Conservation (phyloP, 2,888 invertebrate genomes). For the Nomada flava region DNA sequence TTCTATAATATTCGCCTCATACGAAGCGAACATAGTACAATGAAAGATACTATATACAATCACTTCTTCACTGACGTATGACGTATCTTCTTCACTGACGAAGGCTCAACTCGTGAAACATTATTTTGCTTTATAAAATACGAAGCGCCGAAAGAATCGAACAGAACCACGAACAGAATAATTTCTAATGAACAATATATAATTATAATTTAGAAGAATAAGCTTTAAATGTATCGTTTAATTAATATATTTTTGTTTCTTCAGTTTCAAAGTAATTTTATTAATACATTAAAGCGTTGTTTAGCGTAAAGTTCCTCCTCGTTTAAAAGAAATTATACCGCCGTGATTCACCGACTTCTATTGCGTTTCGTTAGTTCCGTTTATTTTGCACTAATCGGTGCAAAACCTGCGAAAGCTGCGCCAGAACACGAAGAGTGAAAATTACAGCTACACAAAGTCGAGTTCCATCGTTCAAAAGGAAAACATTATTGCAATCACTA, state of each 20-base stretch:
- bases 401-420: neutral
- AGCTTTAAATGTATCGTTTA: neutral
- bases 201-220: neutral
- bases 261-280: neutral
- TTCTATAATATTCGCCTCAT: slow-evolving; percentile 25
- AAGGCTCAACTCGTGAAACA: slow-evolving; percentile 1
- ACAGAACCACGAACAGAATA: neutral
- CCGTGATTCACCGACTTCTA: neutral
- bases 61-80: slow-evolving; percentile 4
- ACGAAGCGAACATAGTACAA: slow-evolving; percentile 20
- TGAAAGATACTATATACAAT: slow-evolving; percentile 26
- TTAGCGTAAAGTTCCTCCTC: neutral
- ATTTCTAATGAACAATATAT: neutral
- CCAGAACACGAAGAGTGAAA: slow-evolving; percentile 1
- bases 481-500: slow-evolving; percentile 11
- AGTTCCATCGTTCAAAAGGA: neutral
- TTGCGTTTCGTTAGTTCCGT: neutral
- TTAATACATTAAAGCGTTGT: neutral
- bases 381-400: neutral
- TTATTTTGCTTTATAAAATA: slow-evolving; percentile 3
- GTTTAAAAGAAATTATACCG: neutral
- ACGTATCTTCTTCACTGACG: neutral
- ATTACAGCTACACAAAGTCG: slow-evolving; percentile 17
- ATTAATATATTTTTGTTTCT: neutral
- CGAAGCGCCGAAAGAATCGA: slow-evolving; percentile 5